Base-by-base conservation (phyloP, 2,888 invertebrate species). In the Hypolimnas misippus region DNA sequence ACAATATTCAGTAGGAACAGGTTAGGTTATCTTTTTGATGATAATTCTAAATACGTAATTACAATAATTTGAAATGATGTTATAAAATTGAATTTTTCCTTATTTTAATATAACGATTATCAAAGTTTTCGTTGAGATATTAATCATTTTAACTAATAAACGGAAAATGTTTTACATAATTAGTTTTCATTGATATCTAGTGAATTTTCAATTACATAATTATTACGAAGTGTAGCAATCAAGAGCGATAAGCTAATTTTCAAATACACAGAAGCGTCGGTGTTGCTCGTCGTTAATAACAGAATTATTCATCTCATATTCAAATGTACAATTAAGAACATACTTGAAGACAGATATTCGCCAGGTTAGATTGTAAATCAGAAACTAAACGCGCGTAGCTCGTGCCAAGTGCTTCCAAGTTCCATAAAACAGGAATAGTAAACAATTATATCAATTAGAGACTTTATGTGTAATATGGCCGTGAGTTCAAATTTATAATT, bases 1-100 rank as follows among this genome's bases (percentile, higher is more conserved):
- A 51, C 59, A 25, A 25, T 25, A 25, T 25, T 62, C 35, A 46
- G 57, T 25, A n/a, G 16, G 19, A 16, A 49, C 49, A 38, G 49
- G 12, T 38, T 16, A 33, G 40, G 42, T 55, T 63, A 56, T 52
- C 46, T 63, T 60, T 33, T 54, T n/a, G 12, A 46, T 8, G n/a
- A 21, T 19, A 17, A 46, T 3, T 5, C 8, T 44, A 21, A 46
- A 46, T 0, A 46, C 19, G 10, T n/a, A 21, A 21, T 46, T 12
- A 12, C 44, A 19, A 12, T 12, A 19, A 46, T 21, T 46, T 46
- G 3, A 4, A 19, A n/a, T 38, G 12, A 3, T 46, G 21, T n/a
- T 46, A 12, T 19, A 12, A 19, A 21, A 46, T 46, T 1, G 7
- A 7, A 17, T 42, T 46, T 21, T 12, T 21, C 4, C 5, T 46